phyloP scores from a whole-genome alignment of 2,888 invertebrate genomes.

The Drosophila limbata region DNA sequence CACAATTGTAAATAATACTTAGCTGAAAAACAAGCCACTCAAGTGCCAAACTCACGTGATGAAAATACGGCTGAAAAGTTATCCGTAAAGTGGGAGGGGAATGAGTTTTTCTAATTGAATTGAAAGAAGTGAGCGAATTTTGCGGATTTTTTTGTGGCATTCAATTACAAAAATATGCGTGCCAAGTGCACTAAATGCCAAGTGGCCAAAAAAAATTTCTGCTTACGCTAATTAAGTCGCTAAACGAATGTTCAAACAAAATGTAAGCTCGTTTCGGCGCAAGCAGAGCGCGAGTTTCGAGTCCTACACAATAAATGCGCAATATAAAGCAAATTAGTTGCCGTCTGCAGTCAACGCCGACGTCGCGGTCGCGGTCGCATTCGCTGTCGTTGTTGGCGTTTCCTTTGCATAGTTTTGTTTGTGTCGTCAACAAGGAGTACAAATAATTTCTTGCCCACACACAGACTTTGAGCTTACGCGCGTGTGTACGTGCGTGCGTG shows the following conservation, averaged over 20 bases:
- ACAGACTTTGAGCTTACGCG: constrained; percentile 70
- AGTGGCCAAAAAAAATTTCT: constrained; percentile 14
- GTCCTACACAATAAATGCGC: constrained; percentile 73
- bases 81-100: constrained; percentile 61
- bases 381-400: constrained; percentile 13
- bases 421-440: constrained; percentile 42
- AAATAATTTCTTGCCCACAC: constrained; percentile 44
- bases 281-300: constrained; percentile 55
- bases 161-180: constrained; percentile 22
- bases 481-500: constrained; percentile 19
- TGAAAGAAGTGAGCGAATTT: constrained; percentile 36
- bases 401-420: constrained; percentile 56
- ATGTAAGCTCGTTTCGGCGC: constrained; percentile 52
- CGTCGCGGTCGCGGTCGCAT: constrained; percentile 30
- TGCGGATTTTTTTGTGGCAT: constrained; percentile 15
- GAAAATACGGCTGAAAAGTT: constrained; percentile 66
- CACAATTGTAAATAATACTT: constrained; percentile 37
- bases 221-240: constrained; percentile 25
- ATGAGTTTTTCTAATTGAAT: constrained; percentile 71
- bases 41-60: constrained; percentile 73
- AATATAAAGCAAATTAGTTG: constrained; percentile 69
- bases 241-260: constrained; percentile 51
- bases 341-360: constrained; percentile 50
- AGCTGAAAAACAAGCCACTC: constrained; percentile 2
- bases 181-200: constrained; percentile 34